Percentiles rank a stretch among this genome's conserved stretches.
Conservation (phyloP, 2,888 invertebrate species). For the Pristionchus japonicus region DNA sequence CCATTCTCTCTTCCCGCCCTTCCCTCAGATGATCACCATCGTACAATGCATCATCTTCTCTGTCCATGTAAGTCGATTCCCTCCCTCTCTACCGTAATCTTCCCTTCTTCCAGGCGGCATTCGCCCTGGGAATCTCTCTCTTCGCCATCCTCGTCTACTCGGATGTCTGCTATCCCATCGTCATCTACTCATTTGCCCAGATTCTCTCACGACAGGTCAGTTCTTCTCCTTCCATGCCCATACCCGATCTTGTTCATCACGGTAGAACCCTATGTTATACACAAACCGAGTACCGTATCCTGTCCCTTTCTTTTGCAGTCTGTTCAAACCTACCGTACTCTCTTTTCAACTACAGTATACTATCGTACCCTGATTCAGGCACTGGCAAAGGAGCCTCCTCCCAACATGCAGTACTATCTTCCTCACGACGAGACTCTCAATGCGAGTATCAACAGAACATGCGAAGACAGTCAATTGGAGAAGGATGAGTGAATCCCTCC, state of each 20-base stretch:
- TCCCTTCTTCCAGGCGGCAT: background rate
- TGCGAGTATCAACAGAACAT: constrained; percentile 23
- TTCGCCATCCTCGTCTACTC: constrained; percentile 46
- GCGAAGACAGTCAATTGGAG: constrained; percentile 28
- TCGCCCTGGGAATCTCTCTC: constrained; percentile 36
- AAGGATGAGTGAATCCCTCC: background rate
- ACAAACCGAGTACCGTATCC: background rate
- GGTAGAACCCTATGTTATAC: background rate
- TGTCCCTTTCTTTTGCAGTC: no score
- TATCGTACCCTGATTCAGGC: background rate
- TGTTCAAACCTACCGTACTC: background rate
- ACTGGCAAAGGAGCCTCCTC: constrained; percentile 38
- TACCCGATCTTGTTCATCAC: background rate
- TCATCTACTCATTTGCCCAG: constrained; percentile 46
- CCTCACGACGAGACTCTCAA: constrained; percentile 43
- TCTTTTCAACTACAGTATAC: background rate
- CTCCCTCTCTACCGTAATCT: constrained; percentile 1
- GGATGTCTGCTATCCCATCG: constrained; percentile 43
- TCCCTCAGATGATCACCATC: constrained; percentile 13
- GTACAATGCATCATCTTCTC: constrained; percentile 31
- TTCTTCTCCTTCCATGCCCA: background rate
- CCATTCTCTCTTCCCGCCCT: constrained; percentile 40
- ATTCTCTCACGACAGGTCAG: constrained; percentile 44
- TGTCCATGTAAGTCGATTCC: constrained; percentile 28
- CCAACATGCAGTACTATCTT: constrained; percentile 47